Evolutionary conservation across 2,113 vertebrate species (phyloP), one percentile per base, ranked within the genome.

Genomic region (Callipepla squamata): DNA sequence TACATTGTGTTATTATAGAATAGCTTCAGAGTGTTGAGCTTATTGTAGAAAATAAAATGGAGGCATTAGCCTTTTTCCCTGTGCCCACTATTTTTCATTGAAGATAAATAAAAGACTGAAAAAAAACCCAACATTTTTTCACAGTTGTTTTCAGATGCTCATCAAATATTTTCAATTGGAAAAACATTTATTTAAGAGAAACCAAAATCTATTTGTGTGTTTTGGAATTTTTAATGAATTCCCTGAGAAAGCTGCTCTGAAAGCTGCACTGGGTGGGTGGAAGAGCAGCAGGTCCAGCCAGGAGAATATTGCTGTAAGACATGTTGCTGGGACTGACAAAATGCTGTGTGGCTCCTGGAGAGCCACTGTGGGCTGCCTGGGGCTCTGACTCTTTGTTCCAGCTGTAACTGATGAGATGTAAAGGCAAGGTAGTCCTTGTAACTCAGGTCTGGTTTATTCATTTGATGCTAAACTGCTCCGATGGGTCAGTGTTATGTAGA

Each of bases 351-450:
- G 32, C 47, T 90, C 3, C 0, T 67, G 55, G 28, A 59, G 36
- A 85, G n/a, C n/a, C 58, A 22, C 55, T 72, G 45, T 57, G 62
- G 61, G 55, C 44, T 58, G 86, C 86, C 90, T 48, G 57, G 32
- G 48, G 83, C 57, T 78, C 17, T 44, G 55, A n/a, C 57, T 70
- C 72, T 85, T 76, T 36, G 62, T 58, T 87, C 63, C 2, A 1
- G 58, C 58, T 65, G 30, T 32, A 58, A 28, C 66, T 76, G 67
- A 87, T 36, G 75, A 95, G 82, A 90, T 66, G 78, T 81, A 55
- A 93, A 94, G 76, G 75, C 67, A 19, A 74, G 91, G 34, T 89
- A 89, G 50, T n/a, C 34, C 48, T 63, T 82, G 40, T 45, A 89
- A 21, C 59, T 92, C 94, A 47, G 63, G 47, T 95, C 79, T 77